Evolutionary conservation across 2,113 vertebrate genomes (phyloP).

Genomic region (Nerophis lumbriciformis): DNA sequence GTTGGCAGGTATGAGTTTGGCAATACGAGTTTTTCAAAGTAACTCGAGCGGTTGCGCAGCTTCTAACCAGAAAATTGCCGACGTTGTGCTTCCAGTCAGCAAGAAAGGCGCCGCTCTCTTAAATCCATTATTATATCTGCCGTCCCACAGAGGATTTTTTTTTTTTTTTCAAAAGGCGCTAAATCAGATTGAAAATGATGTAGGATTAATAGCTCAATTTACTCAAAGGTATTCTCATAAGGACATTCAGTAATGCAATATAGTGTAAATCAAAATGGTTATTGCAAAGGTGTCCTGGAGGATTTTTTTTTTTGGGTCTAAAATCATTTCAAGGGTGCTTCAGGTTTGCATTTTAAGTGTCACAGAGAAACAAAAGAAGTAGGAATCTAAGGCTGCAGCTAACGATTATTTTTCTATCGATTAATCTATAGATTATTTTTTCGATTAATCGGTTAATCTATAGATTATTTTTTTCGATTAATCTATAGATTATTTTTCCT

Average conservation of each 20-base stretch:
- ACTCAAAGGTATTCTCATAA: background rate
- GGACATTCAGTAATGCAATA: too few relatives aligned
- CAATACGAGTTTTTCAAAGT: too few relatives aligned
- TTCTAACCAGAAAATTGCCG: too few relatives aligned
- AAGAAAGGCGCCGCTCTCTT: background rate
- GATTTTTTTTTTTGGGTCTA: background rate
- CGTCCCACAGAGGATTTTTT: background rate
- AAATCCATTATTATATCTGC: background rate
- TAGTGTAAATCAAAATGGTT: background rate
- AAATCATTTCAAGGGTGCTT: conserved; percentile 4
- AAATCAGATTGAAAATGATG: background rate
- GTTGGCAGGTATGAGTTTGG: too few relatives aligned
- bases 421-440: too few relatives aligned
- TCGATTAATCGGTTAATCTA: too few relatives aligned
- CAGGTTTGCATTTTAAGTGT: background rate
- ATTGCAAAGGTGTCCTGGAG: background rate
- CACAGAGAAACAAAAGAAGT: background rate
- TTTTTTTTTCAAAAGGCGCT: background rate
- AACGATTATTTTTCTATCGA: too few relatives aligned
- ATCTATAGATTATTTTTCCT: too few relatives aligned
- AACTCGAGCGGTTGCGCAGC: too few relatives aligned
- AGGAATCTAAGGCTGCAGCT: too few relatives aligned
- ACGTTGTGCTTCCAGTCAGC: background rate
- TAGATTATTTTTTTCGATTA: too few relatives aligned
- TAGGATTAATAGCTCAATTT: background rate